Evolutionary conservation across 2,113 vertebrate genomes (phyloP), one percentile per base, ranked within the genome.

Genomic region (Cichladusa arquata): DNA sequence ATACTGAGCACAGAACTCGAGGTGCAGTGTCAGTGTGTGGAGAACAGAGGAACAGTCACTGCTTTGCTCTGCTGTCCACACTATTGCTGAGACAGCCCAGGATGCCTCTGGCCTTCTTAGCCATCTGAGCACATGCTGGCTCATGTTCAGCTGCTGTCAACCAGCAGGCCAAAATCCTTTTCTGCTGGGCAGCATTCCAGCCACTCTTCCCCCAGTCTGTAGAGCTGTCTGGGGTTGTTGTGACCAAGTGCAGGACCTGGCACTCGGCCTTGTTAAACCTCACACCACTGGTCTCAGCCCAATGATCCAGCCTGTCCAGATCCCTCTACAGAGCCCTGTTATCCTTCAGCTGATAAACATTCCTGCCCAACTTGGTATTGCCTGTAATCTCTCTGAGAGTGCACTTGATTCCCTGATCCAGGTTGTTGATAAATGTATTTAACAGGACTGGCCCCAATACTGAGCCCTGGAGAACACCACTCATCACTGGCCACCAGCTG

Each of bases 1-100:
- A 9, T 3, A 42, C 36, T 31, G 31, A 14, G 6, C 44, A 26
- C 31, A 22, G 61, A 6, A 42, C 5, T 66, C 0, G 0, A 20
- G 44, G 7, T 22, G 31, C 1, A 2, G 11, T 4, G 4, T 50
- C 82, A 42, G 2, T n/a, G 50, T 50, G 31, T 6, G 0, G 8
- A 50, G 31, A 25, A 31, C 25, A 34, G 34, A 6, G 23, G 31
- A 11, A 25, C 51, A 34, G 1, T 58, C 34, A 2, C 42, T 66
- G 25, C 19, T 6, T 25, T 76, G 82, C 10, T 34, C 29, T 76
- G 31, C 70, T 48, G 61, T 16, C 25, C 71, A 31, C 19, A 8
- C 23, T 11, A 4, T 29, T 25, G 29, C 60, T 85, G 51, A 24
- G 34, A 14, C 8, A 66, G 31, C 2, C 25, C 50, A 47, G 29